A percentile compares a stretch with the other conserved stretches of the same genome.
These are phyloP conservation scores for Mixornis gularis DNA, from an alignment of 2,113 vertebrate genomes.

Conservation along the genomic window DNA sequence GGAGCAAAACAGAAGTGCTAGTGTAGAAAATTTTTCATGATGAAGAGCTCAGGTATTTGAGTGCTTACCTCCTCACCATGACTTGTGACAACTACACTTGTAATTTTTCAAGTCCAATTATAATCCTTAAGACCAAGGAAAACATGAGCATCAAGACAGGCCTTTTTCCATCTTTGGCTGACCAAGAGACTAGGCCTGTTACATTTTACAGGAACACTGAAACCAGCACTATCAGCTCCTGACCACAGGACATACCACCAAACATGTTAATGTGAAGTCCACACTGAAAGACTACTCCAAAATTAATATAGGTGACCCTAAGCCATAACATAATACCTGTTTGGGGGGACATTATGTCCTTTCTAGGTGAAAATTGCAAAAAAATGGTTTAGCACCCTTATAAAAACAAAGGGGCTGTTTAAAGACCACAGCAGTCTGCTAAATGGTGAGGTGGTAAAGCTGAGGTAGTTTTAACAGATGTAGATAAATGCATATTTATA, in stretches of 20 bases:
- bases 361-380: neutral
- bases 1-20: neutral
- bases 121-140: neutral
- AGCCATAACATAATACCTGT: neutral
- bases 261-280: fast-evolving
- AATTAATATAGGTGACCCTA: neutral
- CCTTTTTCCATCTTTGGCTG: neutral
- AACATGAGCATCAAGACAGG: fast-evolving
- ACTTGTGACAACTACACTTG: neutral
- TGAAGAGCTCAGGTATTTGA: neutral
- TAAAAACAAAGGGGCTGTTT: neutral
- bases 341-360: neutral
- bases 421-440: neutral
- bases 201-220: neutral
- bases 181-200: neutral
- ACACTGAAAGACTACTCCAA: neutral
- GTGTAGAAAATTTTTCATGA: neutral
- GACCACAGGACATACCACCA: neutral
- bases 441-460: neutral
- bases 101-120: neutral
- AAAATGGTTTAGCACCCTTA: neutral
- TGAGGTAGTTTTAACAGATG: neutral
- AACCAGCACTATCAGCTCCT: neutral
- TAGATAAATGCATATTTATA: neutral
- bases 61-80: neutral